Base-by-base conservation (phyloP, 2,888 invertebrate genomes). In the Patella ulyssiponensis region DNA sequence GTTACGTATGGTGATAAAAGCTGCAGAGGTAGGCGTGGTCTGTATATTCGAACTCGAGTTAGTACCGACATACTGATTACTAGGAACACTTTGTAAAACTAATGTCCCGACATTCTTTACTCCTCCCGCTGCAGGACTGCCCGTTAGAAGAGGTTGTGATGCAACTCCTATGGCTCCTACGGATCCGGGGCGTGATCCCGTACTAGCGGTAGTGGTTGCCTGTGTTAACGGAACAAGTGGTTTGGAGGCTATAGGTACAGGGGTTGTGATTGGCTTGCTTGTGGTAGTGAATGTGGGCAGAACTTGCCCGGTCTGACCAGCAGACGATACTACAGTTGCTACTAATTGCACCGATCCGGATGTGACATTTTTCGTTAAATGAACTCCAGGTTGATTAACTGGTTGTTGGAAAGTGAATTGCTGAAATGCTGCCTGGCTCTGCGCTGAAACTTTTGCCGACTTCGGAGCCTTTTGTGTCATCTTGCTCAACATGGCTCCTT, bases 211-310 rank as follows among this genome's bases (percentile, higher is more conserved):
- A n/a, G 81, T 53, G 20, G 81, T 58, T 33, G 79, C 73, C 70
- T 77, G 52, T 72, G 74, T 11, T 14, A 54, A 51, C 33, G 80
- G 71, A 44, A 75, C 75, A 52, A 82, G 64, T 5, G 88, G 88
- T 75, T 89, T 89, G 15, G 90, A 88, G 11, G 89, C 88, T 58
- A 90, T 89, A 15, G 88, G 88, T 9, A 89, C 85, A 0, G 90
- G 89, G 9, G 88, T 86, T 51, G 88, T 84, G 73, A 90, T 89
- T 14, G 90, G 88, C 74, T 87, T 88, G 54, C 83, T 83, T 14
- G 86, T 88, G 14, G 89, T 89, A 44, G 89, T 84, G 79, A 85
- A 88, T 27, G 88, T 88, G 17, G 88, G 83, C 5, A 83, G 81
- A 53, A 89, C 83, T 20, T 75, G 77, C 54, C 77, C 81, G n/a